Evolutionary conservation across 2,113 vertebrate species (phyloP).

Genomic region (Melospiza melodia): DNA sequence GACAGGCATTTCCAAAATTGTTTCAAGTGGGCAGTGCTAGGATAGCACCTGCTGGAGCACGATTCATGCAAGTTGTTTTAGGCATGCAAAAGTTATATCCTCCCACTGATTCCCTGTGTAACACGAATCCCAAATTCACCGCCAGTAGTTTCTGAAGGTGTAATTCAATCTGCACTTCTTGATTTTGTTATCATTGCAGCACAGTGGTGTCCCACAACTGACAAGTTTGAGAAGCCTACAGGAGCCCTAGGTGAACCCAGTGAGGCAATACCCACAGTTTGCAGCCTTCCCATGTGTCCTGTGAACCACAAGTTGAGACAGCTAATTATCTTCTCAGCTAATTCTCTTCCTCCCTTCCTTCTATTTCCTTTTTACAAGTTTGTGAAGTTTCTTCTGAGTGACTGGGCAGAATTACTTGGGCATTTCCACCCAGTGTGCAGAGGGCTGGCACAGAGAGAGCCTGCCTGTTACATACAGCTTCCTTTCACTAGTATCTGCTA

Average conservation of each 20-base stretch:
- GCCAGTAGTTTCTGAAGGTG: neutral
- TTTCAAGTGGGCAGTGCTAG: neutral
- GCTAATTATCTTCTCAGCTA: neutral
- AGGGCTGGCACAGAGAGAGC: neutral
- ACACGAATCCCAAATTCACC: neutral
- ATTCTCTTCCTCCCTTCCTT: neutral
- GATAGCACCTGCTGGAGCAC: neutral
- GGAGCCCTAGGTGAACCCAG: neutral
- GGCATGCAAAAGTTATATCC: neutral
- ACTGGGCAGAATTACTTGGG: neutral
- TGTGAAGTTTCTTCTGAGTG: neutral
- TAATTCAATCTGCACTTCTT: neutral
- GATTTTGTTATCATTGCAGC: neutral
- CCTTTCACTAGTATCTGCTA: neutral
- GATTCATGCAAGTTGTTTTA: neutral
- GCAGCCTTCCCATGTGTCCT: neutral
- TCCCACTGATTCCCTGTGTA: neutral
- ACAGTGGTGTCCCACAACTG: neutral
- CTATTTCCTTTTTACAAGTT: neutral
- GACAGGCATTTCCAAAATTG: neutral
- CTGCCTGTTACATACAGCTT: neutral
- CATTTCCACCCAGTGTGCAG: neutral
- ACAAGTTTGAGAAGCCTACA: neutral
- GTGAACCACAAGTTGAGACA: neutral
- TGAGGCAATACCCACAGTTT: neutral